A percentile compares a stretch with the other conserved stretches of the same genome.
Evolutionary conservation across 2,113 vertebrate genomes (phyloP).

Genomic region (Dipodomys stephensi): DNA sequence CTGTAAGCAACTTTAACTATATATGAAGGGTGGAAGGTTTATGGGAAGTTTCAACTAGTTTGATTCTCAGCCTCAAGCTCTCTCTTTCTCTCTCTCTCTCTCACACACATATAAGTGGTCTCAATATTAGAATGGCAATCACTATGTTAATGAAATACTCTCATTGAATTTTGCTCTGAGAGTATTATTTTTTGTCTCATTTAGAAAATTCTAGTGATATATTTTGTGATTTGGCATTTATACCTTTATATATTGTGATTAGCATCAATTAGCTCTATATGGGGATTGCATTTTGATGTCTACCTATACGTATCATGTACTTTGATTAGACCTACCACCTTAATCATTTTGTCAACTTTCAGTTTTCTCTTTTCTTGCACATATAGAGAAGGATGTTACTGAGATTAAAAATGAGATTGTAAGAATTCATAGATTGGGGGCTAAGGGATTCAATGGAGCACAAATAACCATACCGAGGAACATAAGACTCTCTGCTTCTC

Average conservation of each 20-base stretch:
- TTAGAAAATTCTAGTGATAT: neutral
- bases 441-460: conserved; percentile 57
- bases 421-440: conserved; percentile 62
- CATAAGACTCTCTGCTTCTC: neutral
- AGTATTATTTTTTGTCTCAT: neutral
- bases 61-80: neutral
- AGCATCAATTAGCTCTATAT: too few species aligned
- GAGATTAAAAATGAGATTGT: conserved; percentile 48
- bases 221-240: neutral
- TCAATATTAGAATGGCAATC: neutral
- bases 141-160: neutral
- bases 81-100: neutral
- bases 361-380: neutral
- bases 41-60: neutral
- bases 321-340: too few species aligned
- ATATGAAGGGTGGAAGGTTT: neutral
- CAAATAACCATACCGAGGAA: conserved; percentile 46
- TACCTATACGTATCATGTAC: too few species aligned
- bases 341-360: too few species aligned
- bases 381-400: neutral
- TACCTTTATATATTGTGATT: neutral
- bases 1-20: neutral
- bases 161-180: neutral
- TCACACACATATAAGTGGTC: neutral
- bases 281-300: too few species aligned